phyloP scores from a whole-genome alignment of 2,888 invertebrate species.

The Limnephilus rhombicus region DNA sequence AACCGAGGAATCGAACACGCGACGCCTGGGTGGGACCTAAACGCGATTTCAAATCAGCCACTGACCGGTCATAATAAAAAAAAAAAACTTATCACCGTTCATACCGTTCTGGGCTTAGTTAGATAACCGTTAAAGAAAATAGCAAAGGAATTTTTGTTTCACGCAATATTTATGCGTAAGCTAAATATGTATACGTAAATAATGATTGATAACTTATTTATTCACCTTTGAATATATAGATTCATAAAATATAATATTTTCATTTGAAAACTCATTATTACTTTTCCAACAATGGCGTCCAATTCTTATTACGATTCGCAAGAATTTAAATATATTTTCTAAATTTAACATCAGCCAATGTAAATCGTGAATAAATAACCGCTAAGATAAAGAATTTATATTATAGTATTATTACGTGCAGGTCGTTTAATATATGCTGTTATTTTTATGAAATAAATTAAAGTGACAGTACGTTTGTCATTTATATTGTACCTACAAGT shows the following conservation, averaged over 20 bases:
- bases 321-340: not conserved
- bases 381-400: not conserved
- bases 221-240: not conserved
- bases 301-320: not conserved
- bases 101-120: too few species aligned
- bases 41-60: too few species aligned
- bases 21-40: too few species aligned
- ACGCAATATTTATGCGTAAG: too few species aligned
- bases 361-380: slow-evolving; percentile 24
- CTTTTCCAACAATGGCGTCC: not conserved
- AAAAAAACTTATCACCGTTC: too few species aligned
- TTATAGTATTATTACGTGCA: not conserved
- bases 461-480: not conserved
- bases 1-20: too few species aligned
- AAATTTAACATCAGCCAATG: slow-evolving; percentile 7
- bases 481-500: not conserved
- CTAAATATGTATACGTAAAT: too few species aligned
- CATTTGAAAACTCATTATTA: not conserved
- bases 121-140: too few species aligned
- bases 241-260: not conserved
- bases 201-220: not conserved
- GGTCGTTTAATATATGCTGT: not conserved
- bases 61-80: too few species aligned
- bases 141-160: too few species aligned
- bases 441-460: slow-evolving; percentile 14